phyloP scores from a whole-genome alignment of 2,888 invertebrate species.

The Reticulitermes lucifugus region DNA sequence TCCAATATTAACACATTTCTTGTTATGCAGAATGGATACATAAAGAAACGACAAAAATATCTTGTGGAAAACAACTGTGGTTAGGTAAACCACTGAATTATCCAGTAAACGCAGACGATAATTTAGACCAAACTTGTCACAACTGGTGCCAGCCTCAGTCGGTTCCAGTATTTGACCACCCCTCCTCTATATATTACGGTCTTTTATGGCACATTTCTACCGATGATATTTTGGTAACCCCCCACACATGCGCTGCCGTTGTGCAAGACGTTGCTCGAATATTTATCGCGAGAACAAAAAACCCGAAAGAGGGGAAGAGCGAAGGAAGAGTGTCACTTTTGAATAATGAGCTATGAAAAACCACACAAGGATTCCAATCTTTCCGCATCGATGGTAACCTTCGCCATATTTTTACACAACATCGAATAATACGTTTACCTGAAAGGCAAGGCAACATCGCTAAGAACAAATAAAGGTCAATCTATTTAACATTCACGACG shows the following conservation, averaged over 20 bases:
- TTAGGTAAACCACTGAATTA: no score
- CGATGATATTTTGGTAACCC: not conserved
- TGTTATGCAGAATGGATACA: no score
- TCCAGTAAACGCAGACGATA: no score
- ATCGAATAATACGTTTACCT: not conserved
- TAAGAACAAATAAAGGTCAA: conserved; percentile 3
- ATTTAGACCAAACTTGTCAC: no score
- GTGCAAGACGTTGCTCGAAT: not conserved
- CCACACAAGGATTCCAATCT: not conserved
- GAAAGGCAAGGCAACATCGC: not conserved
- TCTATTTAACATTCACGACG: not conserved
- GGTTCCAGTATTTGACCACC: not conserved
- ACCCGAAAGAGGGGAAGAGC: not conserved
- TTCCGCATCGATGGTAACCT: not conserved
- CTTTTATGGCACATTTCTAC: not conserved
- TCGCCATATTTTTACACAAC: not conserved
- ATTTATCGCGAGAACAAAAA: not conserved
- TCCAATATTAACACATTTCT: no score
- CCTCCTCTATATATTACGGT: not conserved
- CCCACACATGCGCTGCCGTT: not conserved
- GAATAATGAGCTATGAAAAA: not conserved
- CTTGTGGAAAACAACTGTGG: no score
- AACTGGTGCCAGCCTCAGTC: no score
- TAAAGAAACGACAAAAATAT: no score
- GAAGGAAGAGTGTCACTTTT: not conserved